These are phyloP conservation scores for Vimba vimba DNA, from an alignment of 2,113 vertebrate genomes.

Conservation along the genomic window DNA sequence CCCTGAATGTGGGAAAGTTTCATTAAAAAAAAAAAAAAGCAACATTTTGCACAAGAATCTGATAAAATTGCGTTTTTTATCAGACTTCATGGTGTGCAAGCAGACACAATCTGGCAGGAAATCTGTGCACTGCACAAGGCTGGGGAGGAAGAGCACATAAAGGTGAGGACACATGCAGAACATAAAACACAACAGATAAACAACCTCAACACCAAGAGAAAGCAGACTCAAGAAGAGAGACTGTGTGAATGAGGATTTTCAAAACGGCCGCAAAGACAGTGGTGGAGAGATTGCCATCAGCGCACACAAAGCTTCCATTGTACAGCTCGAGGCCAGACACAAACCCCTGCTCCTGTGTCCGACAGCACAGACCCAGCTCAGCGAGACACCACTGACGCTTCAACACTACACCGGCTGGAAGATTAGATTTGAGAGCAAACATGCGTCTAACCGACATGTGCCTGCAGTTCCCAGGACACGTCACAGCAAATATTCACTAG, in stretches of 20 bases:
- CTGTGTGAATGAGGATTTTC: not conserved
- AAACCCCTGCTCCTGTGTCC: not conserved
- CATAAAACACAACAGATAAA: not conserved
- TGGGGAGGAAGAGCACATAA: not conserved
- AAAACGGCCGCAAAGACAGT: constrained; percentile 47
- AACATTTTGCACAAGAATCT: too few relatives aligned
- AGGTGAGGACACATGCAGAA: not conserved
- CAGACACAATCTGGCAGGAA: not conserved
- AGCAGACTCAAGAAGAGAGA: not conserved
- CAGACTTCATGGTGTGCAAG: too few relatives aligned
- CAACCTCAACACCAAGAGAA: not conserved
- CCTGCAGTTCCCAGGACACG: not conserved
- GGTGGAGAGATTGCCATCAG: not conserved
- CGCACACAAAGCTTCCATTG: not conserved
- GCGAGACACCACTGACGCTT: not conserved
- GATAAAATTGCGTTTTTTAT: too few relatives aligned
- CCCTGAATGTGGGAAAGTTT: too few relatives aligned
- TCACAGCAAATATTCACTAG: not conserved
- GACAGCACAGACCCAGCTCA: not conserved
- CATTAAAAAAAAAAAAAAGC: too few relatives aligned
- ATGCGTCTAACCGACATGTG: not conserved
- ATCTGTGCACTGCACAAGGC: not conserved
- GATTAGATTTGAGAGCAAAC: constrained; percentile 19
- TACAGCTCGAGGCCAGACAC: not conserved
- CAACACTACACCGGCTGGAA: not conserved